Base-by-base conservation (phyloP, 2,888 invertebrate species). In the Ditula angustiorana region DNA sequence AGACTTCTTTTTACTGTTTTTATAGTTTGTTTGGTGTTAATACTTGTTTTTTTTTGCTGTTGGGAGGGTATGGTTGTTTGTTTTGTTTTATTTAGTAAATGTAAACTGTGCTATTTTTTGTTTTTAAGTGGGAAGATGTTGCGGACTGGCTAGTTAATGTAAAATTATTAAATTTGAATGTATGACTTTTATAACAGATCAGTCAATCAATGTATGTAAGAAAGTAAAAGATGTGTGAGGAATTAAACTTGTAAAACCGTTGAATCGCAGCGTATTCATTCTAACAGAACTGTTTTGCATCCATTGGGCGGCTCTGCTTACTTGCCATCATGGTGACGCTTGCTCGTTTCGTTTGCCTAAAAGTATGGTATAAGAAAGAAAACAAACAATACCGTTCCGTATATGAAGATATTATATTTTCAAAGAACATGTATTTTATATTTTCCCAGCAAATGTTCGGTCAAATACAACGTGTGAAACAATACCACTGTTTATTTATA, bases 381-480 rank as follows among this genome's bases (percentile, higher is more conserved):
- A 77, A 77, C 74, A 72, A 72, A 69, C 56, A 52, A 62, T 65
- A 71, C 67, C 70, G 71, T 81, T 78, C 69, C 67, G 77, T 90
- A 90, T 90, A 92, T 91, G 90, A 92, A 92, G 92, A 88, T 90
- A 92, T 88, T 91, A 92, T 92, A 92, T 92, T 91, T 90, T 88
- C 86, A 90, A 90, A 91, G 92, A 92, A 92, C 92, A 91, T 90
- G 85, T 92, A 88, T 82, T 86, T 86, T 86, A 59, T 83, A 83
- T 82, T 84, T 83, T 81, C 75, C 87, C 89, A 88, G 89, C 90
- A 82, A 88, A 90, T 85, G 86, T 82, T 86, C 88, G 85, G 85
- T 89, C 85, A 88, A 56, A 86, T 88, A 91, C 83, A 91, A 89
- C 86, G 81, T 85, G 87, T 87, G 86, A 91, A 92, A 91, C 90